These are phyloP conservation scores for Diabrotica undecimpunctata DNA, from an alignment of 1,140 invertebrate species.

Conservation along the genomic window DNA sequence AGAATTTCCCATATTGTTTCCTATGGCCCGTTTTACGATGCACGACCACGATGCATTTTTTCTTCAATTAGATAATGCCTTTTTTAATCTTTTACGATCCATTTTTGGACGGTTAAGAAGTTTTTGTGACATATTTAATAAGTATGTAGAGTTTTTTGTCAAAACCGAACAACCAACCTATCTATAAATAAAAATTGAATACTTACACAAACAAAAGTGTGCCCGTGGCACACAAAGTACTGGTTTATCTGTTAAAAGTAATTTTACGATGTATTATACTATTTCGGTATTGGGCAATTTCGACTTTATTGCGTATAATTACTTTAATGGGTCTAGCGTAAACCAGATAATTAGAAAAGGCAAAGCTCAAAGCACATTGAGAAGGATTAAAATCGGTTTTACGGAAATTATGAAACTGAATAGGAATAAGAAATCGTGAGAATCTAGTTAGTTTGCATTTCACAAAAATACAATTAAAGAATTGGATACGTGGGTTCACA, in stretches of 20 bases:
- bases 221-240: background rate
- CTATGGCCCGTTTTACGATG: no score
- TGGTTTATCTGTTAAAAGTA: background rate
- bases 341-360: background rate
- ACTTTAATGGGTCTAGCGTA: background rate
- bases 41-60: no score
- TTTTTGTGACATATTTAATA: no score
- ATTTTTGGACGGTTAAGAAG: no score
- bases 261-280: slow-evolving; percentile 1
- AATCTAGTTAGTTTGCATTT: background rate
- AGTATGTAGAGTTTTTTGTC: no score
- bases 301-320: background rate
- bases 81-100: no score
- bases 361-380: background rate
- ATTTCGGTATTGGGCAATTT: background rate
- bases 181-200: background rate
- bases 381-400: background rate
- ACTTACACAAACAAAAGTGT: background rate
- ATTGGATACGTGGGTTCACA: no score
- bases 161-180: no score
- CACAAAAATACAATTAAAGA: background rate
- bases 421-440: background rate
- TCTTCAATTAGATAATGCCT: no score
- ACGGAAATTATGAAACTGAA: background rate
- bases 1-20: no score